These are phyloP conservation scores for Sarcophaga rosellei DNA, from an alignment of 2,888 invertebrate species.

Conservation along the genomic window DNA sequence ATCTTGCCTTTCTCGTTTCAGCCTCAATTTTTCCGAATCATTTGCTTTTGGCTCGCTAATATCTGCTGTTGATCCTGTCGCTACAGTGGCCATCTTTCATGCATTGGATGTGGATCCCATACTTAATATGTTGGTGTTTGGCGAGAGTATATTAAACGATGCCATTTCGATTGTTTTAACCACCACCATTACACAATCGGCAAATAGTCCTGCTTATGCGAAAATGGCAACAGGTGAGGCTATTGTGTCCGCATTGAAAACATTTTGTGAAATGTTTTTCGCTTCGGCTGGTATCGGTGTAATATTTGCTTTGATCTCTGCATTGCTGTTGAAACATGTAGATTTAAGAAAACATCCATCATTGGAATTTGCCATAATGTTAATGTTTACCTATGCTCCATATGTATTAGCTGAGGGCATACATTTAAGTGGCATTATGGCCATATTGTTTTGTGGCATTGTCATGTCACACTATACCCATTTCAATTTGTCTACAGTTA, in stretches of 20 bases:
- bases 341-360: conserved; percentile 98
- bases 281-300: conserved; percentile 98
- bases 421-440: conserved; percentile 98
- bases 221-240: conserved; percentile 88
- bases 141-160: conserved; percentile 92
- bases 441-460: conserved; percentile 98
- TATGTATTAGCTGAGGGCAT: conserved; percentile 99
- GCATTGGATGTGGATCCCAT: conserved; percentile 98
- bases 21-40: conserved; percentile 96
- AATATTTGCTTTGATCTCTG: conserved; percentile 95
- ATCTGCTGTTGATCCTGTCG: conserved; percentile 99
- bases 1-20: conserved; percentile 82
- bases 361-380: conserved; percentile 98
- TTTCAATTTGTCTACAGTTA: conserved; percentile 98
- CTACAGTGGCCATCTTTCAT: conserved; percentile 99
- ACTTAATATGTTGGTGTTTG: conserved; percentile 99
- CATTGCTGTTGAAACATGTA: conserved; percentile 95
- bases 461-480: conserved; percentile 99
- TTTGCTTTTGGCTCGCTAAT: conserved; percentile 98
- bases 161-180: conserved; percentile 99
- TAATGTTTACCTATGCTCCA: conserved; percentile 99
- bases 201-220: conserved; percentile 85
- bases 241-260: conserved; percentile 92
- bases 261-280: conserved; percentile 98
- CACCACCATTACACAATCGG: conserved; percentile 90